Conservation (phyloP, 2,113 vertebrate genomes). For the Glaucidium brasilianum region DNA sequence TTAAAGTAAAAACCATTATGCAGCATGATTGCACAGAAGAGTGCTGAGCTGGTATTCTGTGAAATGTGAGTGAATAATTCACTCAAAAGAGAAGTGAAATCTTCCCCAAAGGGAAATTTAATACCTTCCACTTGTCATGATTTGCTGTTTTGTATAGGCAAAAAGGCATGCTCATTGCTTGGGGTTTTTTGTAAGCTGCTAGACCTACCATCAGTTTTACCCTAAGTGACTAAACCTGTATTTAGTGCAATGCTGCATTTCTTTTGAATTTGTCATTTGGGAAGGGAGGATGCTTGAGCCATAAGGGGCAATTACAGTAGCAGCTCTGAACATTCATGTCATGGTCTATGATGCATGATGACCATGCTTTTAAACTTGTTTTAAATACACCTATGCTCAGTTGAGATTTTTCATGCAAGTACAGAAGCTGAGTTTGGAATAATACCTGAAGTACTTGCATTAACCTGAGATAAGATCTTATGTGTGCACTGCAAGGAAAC, state of each 20-base stretch:
- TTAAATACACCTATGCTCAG: neutral
- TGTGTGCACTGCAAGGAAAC: neutral
- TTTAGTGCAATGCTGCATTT: neutral
- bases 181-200: neutral
- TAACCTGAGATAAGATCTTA: neutral
- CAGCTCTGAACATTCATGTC: neutral
- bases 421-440: neutral
- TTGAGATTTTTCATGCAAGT: neutral
- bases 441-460: neutral
- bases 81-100: neutral
- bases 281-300: neutral
- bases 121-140: neutral
- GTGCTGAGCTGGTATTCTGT: neutral
- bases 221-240: neutral
- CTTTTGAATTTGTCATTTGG: neutral
- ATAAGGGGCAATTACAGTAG: neutral
- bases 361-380: neutral
- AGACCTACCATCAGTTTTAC: neutral
- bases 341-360: neutral
- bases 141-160: neutral
- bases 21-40: neutral
- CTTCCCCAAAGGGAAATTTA: neutral
- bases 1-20: neutral
- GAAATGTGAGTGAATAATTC: neutral
- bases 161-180: neutral